These are phyloP conservation scores for Apostichopus japonicus DNA, from an alignment of 35 echinoderm and acorn worm species.

Conservation along the genomic window DNA sequence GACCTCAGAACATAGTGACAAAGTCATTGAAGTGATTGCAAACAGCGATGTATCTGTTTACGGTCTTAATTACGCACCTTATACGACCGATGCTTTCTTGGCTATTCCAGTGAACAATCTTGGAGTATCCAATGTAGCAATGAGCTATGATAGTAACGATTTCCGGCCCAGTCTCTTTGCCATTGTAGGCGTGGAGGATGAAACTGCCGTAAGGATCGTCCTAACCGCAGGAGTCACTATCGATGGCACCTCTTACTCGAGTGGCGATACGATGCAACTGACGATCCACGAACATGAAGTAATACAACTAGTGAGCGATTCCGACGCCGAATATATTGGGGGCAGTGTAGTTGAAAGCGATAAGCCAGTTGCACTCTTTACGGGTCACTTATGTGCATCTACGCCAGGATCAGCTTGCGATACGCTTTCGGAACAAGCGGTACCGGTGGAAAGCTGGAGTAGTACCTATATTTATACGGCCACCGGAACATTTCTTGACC, in stretches of 20 bases:
- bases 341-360: slow-evolving; percentile 66
- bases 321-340: neutral
- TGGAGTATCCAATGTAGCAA: slow-evolving; percentile 58
- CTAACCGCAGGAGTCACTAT: slow-evolving; percentile 32
- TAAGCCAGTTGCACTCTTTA: slow-evolving; percentile 67
- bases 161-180: slow-evolving; percentile 49
- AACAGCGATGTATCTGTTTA: slow-evolving; percentile 69
- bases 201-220: slow-evolving; percentile 24
- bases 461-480: slow-evolving; percentile 62
- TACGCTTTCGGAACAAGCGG: slow-evolving; percentile 57
- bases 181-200: slow-evolving; percentile 44
- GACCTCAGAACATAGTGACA: slow-evolving; percentile 51
- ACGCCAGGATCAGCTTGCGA: slow-evolving; percentile 60
- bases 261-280: slow-evolving; percentile 39
- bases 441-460: slow-evolving; percentile 76
- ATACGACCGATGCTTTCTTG: slow-evolving; percentile 69
- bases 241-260: slow-evolving; percentile 24
- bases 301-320: slow-evolving; percentile 48
- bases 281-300: slow-evolving; percentile 39
- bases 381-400: slow-evolving; percentile 46
- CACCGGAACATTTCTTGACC: neutral
- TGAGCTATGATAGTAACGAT: neutral
- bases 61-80: slow-evolving; percentile 61
- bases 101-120: slow-evolving; percentile 66
- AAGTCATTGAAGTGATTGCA: slow-evolving; percentile 56